phyloP scores from a whole-genome alignment of 2,888 invertebrate species.

The Toxonevra muliebris region DNA sequence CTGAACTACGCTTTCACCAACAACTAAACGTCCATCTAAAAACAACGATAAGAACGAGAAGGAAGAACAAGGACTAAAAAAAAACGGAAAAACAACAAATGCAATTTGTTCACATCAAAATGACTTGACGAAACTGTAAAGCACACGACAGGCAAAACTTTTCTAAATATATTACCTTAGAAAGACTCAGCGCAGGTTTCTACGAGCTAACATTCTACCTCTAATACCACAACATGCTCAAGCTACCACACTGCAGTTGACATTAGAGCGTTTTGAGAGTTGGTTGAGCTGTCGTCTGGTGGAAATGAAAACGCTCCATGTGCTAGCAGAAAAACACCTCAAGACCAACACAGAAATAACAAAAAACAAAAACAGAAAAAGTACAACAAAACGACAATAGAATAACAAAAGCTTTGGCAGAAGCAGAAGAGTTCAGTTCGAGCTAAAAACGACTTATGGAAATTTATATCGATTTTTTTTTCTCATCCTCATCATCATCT shows the following conservation, averaged over 20 bases:
- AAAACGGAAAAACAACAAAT: background rate
- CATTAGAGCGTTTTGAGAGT: constrained; percentile 9
- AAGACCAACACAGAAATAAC: background rate
- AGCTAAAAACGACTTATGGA: constrained; percentile 18
- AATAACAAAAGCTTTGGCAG: constrained; percentile 9
- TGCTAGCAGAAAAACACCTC: constrained; percentile 5
- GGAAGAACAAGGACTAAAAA: background rate
- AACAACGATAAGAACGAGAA: background rate
- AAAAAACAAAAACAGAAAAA: constrained; percentile 4
- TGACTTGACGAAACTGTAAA: constrained; percentile 20
- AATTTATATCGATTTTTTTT: constrained; percentile 31
- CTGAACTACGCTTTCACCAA: background rate
- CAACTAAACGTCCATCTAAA: background rate
- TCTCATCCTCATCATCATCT: constrained; percentile 15
- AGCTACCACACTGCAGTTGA: constrained; percentile 4
- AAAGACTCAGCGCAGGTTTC: too few relatives aligned
- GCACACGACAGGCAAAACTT: constrained; percentile 2
- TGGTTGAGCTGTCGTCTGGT: constrained; percentile 2
- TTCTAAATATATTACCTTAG: background rate
- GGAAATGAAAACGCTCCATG: background rate
- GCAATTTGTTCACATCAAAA: constrained; percentile 20
- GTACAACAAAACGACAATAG: background rate
- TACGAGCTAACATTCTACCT: background rate
- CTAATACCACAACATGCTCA: background rate
- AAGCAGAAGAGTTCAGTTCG: background rate